These are phyloP conservation scores for Labrus mixtus DNA, from an alignment of 2,113 vertebrate genomes.

Conservation along the genomic window DNA sequence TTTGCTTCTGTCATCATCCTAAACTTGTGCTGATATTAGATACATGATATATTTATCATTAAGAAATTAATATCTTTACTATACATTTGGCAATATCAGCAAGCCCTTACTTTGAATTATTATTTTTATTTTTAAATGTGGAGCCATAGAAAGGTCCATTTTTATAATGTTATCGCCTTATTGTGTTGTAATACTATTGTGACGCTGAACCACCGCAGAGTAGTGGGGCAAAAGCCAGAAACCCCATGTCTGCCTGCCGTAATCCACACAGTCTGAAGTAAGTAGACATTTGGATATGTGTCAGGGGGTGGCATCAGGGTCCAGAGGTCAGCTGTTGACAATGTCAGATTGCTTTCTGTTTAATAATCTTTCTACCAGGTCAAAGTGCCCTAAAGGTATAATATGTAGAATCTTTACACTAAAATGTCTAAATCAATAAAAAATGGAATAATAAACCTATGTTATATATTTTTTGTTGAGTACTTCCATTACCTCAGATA, in stretches of 20 bases:
- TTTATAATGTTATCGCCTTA: constrained; percentile 7
- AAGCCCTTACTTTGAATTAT: too few species aligned
- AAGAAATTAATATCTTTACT: too few species aligned
- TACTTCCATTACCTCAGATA: too few species aligned
- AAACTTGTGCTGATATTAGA: too few species aligned
- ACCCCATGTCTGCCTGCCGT: background rate
- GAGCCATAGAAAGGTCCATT: background rate
- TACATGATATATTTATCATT: too few species aligned
- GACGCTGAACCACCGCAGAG: constrained; percentile 7
- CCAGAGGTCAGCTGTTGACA: constrained; percentile 48
- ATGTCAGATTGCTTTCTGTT: constrained; percentile 16
- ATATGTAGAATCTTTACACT: too few species aligned
- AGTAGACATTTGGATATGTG: constrained; percentile 38
- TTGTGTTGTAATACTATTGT: constrained; percentile 15
- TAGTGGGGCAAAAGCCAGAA: constrained; percentile 30
- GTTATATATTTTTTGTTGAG: too few species aligned
- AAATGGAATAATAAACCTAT: too few species aligned
- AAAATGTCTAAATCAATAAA: too few species aligned
- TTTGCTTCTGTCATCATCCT: too few species aligned
- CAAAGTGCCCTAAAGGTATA: constrained; percentile 1
- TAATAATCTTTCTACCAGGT: constrained; percentile 11
- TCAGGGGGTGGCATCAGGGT: constrained; percentile 56
- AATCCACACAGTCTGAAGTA: constrained; percentile 38
- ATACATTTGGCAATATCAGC: too few species aligned
- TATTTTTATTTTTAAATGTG: background rate